Evolutionary conservation across 2,113 vertebrate species (phyloP).

Genomic region (Oncorhynchus keta): DNA sequence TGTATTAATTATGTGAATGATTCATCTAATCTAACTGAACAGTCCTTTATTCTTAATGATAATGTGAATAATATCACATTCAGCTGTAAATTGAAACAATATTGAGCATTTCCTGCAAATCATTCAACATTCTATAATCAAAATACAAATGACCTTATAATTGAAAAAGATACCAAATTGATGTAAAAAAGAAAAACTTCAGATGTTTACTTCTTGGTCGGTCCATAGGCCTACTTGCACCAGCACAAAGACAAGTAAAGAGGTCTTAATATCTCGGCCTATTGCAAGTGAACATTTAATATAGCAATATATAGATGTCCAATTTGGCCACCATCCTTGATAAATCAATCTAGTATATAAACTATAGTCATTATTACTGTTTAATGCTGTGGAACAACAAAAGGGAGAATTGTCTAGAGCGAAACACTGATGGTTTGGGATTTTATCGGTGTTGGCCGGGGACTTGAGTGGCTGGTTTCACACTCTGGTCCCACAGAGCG

Average conservation of each 20-base stretch:
- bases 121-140: not conserved
- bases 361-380: not conserved
- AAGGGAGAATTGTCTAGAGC: conserved; percentile 12
- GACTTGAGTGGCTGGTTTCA: conserved; percentile 38
- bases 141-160: not conserved
- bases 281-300: not conserved
- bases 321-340: not conserved
- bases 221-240: too few species aligned
- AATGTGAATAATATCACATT: not conserved
- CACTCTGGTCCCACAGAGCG: conserved; percentile 36
- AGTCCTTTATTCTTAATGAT: not conserved
- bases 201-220: not conserved
- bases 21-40: not conserved
- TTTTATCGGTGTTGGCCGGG: conserved; percentile 24
- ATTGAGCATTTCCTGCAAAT: not conserved
- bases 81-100: not conserved
- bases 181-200: not conserved
- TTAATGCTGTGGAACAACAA: conserved; percentile 21
- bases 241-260: too few species aligned
- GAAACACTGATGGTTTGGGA: conserved; percentile 21
- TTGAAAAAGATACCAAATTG: not conserved
- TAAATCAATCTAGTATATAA: not conserved
- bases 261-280: too few species aligned
- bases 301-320: not conserved
- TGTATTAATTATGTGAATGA: not conserved